These are phyloP conservation scores for Melieria crassipennis DNA, from an alignment of 2,888 invertebrate genomes.

Conservation along the genomic window DNA sequence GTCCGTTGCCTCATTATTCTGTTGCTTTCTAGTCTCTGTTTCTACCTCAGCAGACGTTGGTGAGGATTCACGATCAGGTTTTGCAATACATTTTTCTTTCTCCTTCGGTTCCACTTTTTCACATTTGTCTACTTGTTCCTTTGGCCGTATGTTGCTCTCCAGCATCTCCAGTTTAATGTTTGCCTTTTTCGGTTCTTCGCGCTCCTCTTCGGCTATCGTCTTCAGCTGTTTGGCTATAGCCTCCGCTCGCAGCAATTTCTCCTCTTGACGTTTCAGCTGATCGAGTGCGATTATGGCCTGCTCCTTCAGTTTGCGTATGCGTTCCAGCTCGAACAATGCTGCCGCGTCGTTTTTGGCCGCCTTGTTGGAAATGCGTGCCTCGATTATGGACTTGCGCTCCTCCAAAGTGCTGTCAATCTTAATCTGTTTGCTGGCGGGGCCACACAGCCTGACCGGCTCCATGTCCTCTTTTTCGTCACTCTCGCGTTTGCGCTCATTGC, in stretches of 20 bases:
- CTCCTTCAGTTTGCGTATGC: conserved; percentile 24
- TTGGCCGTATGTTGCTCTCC: not conserved
- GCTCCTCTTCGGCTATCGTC: conserved; percentile 10
- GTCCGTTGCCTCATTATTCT: not conserved
- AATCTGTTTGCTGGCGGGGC: conserved; percentile 26
- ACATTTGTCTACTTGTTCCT: not conserved
- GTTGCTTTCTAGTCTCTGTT: not conserved
- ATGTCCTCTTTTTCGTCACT: conserved; percentile 21
- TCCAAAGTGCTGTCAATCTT: conserved; percentile 38
- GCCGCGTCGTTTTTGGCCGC: conserved; percentile 20
- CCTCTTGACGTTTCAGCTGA: conserved; percentile 29
- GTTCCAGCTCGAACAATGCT: conserved; percentile 25
- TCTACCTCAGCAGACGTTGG: not conserved
- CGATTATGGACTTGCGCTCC: conserved; percentile 57
- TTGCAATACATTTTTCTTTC: not conserved
- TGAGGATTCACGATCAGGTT: not conserved
- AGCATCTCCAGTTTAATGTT: not conserved
- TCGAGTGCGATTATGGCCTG: conserved; percentile 36
- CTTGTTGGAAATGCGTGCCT: conserved; percentile 55
- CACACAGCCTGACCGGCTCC: not conserved
- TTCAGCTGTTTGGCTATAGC: conserved; percentile 20
- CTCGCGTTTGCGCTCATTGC: conserved; percentile 29
- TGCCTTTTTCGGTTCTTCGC: not conserved
- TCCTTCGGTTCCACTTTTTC: not conserved
- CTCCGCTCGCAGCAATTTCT: conserved; percentile 9